These are phyloP conservation scores for Archilochus colubris DNA, from an alignment of 2,113 vertebrate genomes.

Conservation along the genomic window DNA sequence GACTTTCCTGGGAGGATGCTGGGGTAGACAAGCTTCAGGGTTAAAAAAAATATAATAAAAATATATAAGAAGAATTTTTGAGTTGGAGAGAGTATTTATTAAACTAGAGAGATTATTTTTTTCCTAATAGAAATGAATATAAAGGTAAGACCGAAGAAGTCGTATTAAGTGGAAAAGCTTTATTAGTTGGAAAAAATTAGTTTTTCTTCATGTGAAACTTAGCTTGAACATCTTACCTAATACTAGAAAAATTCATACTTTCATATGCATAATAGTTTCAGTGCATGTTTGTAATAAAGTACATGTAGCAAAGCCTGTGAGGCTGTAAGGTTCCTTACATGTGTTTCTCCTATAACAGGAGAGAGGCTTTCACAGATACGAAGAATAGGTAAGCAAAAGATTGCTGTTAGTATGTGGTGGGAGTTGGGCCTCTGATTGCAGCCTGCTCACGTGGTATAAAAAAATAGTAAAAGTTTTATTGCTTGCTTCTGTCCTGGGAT, in stretches of 20 bases:
- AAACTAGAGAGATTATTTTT: neutral
- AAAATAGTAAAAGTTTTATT: neutral
- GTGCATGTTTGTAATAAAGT: slow-evolving; percentile 8
- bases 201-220: neutral
- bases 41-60: neutral
- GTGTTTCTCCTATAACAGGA: slow-evolving; percentile 66
- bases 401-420: slow-evolving; percentile 38
- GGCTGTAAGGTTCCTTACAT: slow-evolving; percentile 58
- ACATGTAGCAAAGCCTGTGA: slow-evolving; percentile 1
- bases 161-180: neutral
- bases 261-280: neutral
- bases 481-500: slow-evolving; percentile 28
- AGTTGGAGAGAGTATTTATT: neutral
- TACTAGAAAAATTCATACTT: neutral
- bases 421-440: slow-evolving; percentile 14
- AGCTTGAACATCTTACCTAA: neutral
- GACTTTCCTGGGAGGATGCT: neutral
- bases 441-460: slow-evolving; percentile 6
- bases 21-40: neutral
- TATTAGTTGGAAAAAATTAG: neutral
- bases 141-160: neutral
- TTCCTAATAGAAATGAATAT: neutral
- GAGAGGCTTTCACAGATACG: slow-evolving; percentile 64
- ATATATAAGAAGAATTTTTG: neutral
- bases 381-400: slow-evolving; percentile 65